Evolutionary conservation across 2,113 vertebrate genomes (phyloP).

Genomic region (Thalassarche chlororhynchos): DNA sequence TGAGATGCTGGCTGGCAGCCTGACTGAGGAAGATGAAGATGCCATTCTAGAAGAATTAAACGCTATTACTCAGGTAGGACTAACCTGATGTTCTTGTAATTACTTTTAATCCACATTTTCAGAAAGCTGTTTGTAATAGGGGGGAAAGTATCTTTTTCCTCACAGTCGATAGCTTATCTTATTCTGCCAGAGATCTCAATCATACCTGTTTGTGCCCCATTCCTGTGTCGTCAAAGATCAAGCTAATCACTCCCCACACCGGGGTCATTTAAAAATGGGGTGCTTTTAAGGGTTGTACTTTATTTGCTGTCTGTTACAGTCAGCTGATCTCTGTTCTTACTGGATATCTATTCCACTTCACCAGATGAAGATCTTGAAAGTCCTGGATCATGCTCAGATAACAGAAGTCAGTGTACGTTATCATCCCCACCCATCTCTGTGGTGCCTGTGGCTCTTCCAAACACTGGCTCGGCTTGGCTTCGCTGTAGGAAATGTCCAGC

Average conservation of each 20-base stretch:
- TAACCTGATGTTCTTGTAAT: not conserved
- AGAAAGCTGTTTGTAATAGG: not conserved
- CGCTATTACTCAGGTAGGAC: conserved; percentile 87
- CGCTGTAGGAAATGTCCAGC: not conserved
- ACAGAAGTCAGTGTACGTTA: fast-evolving
- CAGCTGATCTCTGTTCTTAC: not conserved
- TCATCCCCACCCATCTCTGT: not conserved
- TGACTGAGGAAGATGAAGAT: conserved; percentile 91
- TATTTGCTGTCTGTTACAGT: not conserved
- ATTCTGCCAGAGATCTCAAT: not conserved
- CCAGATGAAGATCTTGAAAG: not conserved
- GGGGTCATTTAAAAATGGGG: no score
- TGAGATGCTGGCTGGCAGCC: conserved; percentile 87
- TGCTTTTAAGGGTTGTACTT: not conserved
- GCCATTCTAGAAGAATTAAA: conserved; percentile 91
- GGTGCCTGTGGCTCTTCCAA: not conserved
- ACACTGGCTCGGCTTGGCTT: not conserved
- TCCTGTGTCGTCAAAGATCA: not conserved
- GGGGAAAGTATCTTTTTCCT: not conserved
- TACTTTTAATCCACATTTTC: not conserved
- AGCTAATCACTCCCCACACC: no score
- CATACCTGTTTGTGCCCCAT: not conserved
- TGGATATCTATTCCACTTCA: not conserved
- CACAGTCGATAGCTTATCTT: not conserved
- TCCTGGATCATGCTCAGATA: not conserved